Conservation (phyloP, 2,888 invertebrate genomes). For the Gymnocheta viridis region DNA sequence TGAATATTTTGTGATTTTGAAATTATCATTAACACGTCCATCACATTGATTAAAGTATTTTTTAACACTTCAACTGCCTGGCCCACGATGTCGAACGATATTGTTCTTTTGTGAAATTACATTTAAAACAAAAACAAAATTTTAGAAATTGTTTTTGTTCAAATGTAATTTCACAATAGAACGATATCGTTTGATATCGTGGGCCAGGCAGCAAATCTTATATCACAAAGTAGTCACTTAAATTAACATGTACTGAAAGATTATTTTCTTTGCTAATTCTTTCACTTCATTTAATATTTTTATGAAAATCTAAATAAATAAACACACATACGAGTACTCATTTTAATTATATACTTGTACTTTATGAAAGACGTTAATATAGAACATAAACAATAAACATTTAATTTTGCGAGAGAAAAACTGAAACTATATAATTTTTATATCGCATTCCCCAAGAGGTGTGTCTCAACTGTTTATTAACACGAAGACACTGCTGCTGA, state of each 20-base stretch:
- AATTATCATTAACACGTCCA: background rate
- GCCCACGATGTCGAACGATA: too few species aligned
- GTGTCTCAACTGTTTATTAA: constrained; percentile 39
- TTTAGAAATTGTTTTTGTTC: too few species aligned
- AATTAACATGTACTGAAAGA: background rate
- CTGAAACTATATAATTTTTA: constrained; percentile 33
- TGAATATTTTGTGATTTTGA: too few species aligned
- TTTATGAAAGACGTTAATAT: background rate
- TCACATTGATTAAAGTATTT: background rate
- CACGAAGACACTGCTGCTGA: constrained; percentile 7
- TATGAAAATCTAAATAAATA: constrained; percentile 1
- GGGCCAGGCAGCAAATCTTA: too few species aligned
- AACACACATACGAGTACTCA: too few species aligned
- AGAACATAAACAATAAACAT: background rate
- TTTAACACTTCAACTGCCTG: too few species aligned
- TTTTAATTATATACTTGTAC: background rate
- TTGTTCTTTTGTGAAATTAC: too few species aligned
- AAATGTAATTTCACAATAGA: too few species aligned
- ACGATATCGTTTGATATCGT: too few species aligned
- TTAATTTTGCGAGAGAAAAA: constrained; percentile 8
- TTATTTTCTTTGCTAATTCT: background rate
- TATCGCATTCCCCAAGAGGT: constrained; percentile 16
- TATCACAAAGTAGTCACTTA: background rate
- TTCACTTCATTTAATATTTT: background rate
- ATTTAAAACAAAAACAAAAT: too few species aligned